These are phyloP conservation scores for Dendrophyllia cribrosa DNA, from an alignment of 64 coral and sea anemone species.

Conservation along the genomic window DNA sequence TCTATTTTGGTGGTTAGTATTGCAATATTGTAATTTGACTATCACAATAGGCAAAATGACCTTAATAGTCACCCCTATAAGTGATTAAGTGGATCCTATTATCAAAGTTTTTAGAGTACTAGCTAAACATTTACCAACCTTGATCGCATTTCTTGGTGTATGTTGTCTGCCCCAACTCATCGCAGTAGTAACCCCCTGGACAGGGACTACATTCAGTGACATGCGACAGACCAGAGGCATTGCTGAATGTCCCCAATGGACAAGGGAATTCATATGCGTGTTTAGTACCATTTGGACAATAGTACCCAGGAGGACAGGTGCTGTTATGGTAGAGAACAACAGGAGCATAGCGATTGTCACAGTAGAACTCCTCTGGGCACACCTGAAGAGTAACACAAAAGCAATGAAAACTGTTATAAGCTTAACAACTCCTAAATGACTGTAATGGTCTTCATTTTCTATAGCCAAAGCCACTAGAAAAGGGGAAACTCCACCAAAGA, in stretches of 20 bases:
- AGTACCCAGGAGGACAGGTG: constrained; percentile 91
- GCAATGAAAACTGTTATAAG: too few relatives aligned
- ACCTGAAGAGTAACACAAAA: constrained; percentile 36
- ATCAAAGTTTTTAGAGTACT: too few relatives aligned
- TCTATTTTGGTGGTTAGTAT: too few relatives aligned
- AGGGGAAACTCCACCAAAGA: too few relatives aligned
- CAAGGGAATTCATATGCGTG: constrained; percentile 84
- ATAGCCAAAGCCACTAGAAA: too few relatives aligned
- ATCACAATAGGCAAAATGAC: too few relatives aligned
- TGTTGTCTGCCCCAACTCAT: constrained; percentile 87
- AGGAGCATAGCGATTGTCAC: constrained; percentile 92
- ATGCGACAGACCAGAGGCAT: constrained; percentile 51
- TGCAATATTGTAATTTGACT: too few relatives aligned
- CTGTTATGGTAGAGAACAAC: constrained; percentile 96
- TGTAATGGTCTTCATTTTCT: too few relatives aligned
- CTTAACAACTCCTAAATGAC: background rate
- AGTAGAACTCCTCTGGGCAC: constrained; percentile 90
- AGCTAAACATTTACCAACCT: constrained; percentile 43
- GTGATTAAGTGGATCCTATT: too few relatives aligned
- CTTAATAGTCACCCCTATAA: too few relatives aligned
- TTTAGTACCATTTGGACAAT: constrained; percentile 81
- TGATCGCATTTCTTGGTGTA: constrained; percentile 82
- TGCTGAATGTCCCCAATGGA: constrained; percentile 93
- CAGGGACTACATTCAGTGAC: constrained; percentile 85
- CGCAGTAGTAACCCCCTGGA: constrained; percentile 93